Conservation (phyloP, 2,888 invertebrate genomes). For the Lithodes maja region DNA sequence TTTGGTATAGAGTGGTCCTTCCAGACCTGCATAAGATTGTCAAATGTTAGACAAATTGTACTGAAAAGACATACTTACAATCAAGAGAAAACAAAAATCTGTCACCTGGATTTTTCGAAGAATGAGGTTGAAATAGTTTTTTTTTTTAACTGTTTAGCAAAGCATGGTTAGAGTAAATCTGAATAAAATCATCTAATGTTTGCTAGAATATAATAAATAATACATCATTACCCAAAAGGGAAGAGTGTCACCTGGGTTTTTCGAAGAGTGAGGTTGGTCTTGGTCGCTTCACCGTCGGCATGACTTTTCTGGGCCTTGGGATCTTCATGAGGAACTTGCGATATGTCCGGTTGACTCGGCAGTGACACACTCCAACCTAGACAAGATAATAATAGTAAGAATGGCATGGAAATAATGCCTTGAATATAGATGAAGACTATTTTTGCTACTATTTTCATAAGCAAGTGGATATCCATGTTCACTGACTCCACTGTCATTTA, state of each 20-base stretch:
- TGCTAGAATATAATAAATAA: no score
- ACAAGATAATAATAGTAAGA: not conserved
- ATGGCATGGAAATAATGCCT: not conserved
- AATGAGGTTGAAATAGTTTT: no score
- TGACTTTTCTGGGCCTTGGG: slow-evolving; percentile 47
- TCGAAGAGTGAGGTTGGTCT: slow-evolving; percentile 55
- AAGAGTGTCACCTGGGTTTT: slow-evolving; percentile 42
- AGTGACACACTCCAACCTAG: slow-evolving; percentile 86
- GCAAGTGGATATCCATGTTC: not conserved
- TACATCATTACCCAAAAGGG: no score
- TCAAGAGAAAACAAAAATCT: no score
- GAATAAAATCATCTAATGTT: no score
- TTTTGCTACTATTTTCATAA: not conserved
- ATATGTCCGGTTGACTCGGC: slow-evolving; percentile 86
- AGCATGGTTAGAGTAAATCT: no score
- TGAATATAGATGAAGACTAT: not conserved
- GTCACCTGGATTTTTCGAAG: no score
- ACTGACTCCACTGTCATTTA: not conserved
- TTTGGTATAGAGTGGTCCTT: no score
- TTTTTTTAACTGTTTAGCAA: no score
- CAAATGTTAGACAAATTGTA: no score
- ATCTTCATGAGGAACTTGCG: slow-evolving; percentile 77
- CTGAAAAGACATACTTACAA: no score
- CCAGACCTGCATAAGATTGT: no score
- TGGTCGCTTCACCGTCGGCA: slow-evolving; percentile 47